These are phyloP conservation scores for Lamellibrachia satsuma DNA, from an alignment of 2,888 invertebrate genomes.

Conservation along the genomic window DNA sequence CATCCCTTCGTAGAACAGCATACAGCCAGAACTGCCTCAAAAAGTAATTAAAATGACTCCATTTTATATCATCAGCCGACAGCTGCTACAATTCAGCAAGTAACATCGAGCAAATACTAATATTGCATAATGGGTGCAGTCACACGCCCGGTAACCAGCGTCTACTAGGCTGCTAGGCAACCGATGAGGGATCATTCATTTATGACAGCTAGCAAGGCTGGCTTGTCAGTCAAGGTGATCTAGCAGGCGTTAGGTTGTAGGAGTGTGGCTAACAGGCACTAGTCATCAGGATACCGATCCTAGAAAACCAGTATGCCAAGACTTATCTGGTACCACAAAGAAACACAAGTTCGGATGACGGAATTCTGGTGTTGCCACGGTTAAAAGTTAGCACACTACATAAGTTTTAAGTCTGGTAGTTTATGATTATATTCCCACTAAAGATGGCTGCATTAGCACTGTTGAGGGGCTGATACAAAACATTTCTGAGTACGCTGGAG, in stretches of 20 bases:
- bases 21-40: not conserved
- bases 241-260: not conserved
- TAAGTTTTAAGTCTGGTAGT: not conserved
- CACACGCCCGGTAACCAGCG: not conserved
- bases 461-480: not conserved
- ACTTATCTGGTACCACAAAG: not conserved
- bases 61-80: not conserved
- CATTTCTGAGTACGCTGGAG: not conserved
- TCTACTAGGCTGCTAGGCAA: constrained; percentile 17
- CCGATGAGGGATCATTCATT: constrained; percentile 10
- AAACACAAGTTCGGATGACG: not conserved
- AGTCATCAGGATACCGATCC: not conserved
- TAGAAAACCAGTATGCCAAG: not conserved
- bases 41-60: not conserved
- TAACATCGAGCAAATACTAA: not conserved
- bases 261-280: not conserved
- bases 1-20: not conserved
- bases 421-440: not conserved
- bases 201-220: constrained; percentile 12
- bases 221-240: not conserved
- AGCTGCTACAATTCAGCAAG: not conserved
- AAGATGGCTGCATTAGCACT: no score
- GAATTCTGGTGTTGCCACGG: not conserved
- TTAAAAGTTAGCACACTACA: not conserved
- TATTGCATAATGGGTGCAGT: not conserved